Evolutionary conservation across 2,113 vertebrate species (phyloP).

Genomic region (Shinisaurus crocodilurus): DNA sequence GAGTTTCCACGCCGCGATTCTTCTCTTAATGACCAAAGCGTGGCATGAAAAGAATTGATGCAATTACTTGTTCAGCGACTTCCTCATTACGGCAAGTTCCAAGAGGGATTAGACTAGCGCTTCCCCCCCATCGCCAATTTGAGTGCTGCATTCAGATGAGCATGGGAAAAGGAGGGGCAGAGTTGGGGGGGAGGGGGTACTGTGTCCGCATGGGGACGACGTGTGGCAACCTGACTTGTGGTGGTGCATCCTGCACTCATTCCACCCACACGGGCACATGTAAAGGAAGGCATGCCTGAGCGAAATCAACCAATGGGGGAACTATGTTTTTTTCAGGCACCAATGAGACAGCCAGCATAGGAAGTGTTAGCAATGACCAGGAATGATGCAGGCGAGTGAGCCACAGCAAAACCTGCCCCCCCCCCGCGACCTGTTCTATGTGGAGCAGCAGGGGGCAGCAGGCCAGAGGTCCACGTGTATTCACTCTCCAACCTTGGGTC

Average conservation of each 20-base stretch:
- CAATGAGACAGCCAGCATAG: no score
- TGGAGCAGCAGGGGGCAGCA: no score
- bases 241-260: no score
- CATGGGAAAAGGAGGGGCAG: no score
- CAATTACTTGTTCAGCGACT: not conserved
- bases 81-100: not conserved
- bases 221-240: no score
- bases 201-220: not conserved
- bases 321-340: not conserved
- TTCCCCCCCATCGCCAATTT: not conserved
- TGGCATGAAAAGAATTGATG: not conserved
- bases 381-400: no score
- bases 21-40: slow-evolving; percentile 6
- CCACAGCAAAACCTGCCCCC: no score
- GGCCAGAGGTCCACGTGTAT: no score
- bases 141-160: slow-evolving; percentile 10
- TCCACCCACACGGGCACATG: no score
- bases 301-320: not conserved
- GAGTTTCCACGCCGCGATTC: not conserved
- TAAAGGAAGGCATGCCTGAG: not conserved
- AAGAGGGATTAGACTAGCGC: not conserved
- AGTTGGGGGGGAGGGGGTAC: not conserved
- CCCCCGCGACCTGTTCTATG: no score
- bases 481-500: no score
- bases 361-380: no score